A percentile compares a stretch with the other conserved stretches of the same genome.
phyloP scores from a whole-genome alignment of 2,113 vertebrate genomes.

The Aspiorhynchus laticeps region DNA sequence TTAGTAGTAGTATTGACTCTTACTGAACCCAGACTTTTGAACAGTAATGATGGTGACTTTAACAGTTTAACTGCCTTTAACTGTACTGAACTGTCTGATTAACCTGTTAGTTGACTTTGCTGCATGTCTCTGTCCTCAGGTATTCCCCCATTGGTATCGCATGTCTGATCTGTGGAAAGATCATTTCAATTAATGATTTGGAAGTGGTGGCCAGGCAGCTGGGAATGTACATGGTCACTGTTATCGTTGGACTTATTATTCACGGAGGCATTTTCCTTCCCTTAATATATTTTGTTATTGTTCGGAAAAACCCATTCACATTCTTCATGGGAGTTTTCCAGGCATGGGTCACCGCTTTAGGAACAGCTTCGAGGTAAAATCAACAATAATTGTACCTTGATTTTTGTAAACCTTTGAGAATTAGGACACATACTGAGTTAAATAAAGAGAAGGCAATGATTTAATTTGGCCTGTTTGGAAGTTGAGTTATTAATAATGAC shows the following conservation, averaged over 20 bases:
- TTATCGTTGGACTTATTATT: conserved; percentile 95
- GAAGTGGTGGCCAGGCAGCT: conserved; percentile 94
- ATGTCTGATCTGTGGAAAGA: conserved; percentile 98
- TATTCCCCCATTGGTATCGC: conserved; percentile 96
- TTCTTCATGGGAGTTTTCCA: conserved; percentile 98
- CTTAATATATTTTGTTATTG: conserved; percentile 93
- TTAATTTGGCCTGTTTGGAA: background rate
- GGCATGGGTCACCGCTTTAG: conserved; percentile 97
- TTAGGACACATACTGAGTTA: background rate
- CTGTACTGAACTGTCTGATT: background rate
- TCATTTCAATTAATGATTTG: conserved; percentile 95
- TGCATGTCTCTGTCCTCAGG: conserved; percentile 74
- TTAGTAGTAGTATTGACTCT: background rate
- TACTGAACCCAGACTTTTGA: background rate
- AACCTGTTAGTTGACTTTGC: background rate
- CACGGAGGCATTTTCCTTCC: conserved; percentile 96
- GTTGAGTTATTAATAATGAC: background rate
- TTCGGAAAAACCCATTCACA: conserved; percentile 89
- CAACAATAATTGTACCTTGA: background rate
- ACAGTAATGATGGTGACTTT: background rate
- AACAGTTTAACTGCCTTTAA: background rate
- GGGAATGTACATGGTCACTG: conserved; percentile 99
- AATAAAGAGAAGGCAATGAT: background rate
- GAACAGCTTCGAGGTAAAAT: conserved; percentile 92
- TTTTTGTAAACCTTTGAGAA: conserved; percentile 11